phyloP scores from a whole-genome alignment of 2,797 vertebrate genomes.

The Potorous gilbertii region DNA sequence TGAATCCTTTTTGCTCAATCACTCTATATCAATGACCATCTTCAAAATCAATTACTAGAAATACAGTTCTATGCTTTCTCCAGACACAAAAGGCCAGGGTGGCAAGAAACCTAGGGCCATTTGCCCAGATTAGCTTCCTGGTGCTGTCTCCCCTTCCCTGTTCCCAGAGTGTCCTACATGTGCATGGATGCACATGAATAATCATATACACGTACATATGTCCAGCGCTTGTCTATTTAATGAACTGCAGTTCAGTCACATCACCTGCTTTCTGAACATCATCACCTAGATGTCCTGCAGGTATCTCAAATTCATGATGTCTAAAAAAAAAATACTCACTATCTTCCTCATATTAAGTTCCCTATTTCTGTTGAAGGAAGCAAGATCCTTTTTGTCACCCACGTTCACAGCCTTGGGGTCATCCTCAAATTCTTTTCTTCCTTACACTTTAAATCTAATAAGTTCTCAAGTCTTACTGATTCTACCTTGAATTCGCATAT shows the following conservation, averaged over 20 bases:
- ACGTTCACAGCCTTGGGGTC: background rate
- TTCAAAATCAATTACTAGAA: background rate
- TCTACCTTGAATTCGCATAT: background rate
- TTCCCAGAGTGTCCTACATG: background rate
- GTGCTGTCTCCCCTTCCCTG: background rate
- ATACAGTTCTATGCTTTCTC: background rate
- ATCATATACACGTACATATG: background rate
- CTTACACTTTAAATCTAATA: background rate
- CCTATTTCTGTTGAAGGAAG: background rate
- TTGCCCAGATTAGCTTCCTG: background rate
- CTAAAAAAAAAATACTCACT: background rate
- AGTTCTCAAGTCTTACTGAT: background rate
- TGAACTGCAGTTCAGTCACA: background rate
- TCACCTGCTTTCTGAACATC: background rate
- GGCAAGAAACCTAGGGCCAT: background rate
- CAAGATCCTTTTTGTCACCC: background rate
- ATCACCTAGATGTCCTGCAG: background rate
- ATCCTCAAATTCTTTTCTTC: background rate
- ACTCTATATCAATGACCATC: background rate
- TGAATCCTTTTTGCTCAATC: background rate
- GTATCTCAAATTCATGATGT: background rate
- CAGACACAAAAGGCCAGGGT: background rate
- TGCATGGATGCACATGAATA: background rate
- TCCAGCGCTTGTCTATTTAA: background rate
- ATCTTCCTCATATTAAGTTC: background rate